phyloP scores from a whole-genome alignment of 2,113 vertebrate species.

The Tetrax tetrax region DNA sequence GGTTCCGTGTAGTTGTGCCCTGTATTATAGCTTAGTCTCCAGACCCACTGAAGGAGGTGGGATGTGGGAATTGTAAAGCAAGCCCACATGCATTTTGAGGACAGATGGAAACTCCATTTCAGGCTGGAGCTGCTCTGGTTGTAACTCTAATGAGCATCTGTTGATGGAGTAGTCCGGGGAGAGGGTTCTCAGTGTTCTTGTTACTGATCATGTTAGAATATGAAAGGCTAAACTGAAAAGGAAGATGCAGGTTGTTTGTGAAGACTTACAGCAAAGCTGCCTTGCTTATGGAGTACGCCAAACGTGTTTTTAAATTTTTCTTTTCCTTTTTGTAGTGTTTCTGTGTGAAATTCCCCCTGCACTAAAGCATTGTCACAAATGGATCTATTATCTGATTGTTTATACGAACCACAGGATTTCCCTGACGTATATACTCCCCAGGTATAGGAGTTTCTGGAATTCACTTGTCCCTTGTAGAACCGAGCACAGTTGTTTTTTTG shows the following conservation, averaged over 20 bases:
- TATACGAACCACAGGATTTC: background rate
- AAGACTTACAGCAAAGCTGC: background rate
- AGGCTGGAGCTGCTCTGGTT: background rate
- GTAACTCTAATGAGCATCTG: conserved; percentile 59
- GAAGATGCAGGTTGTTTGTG: background rate
- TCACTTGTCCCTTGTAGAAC: background rate
- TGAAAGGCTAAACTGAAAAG: background rate
- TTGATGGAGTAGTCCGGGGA: conserved; percentile 42
- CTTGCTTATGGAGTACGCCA: background rate
- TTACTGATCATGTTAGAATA: background rate
- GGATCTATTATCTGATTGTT: background rate
- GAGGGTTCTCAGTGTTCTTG: background rate
- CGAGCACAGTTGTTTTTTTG: background rate
- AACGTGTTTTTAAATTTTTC: background rate
- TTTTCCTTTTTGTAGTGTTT: background rate
- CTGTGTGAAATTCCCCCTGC: fast-evolving
- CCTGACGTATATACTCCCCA: background rate
- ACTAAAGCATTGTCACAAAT: background rate
- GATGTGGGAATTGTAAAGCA: conserved; percentile 42
- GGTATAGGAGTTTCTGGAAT: background rate
- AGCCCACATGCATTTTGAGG: background rate
- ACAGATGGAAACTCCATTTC: conserved; percentile 58
- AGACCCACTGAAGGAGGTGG: conserved; percentile 18
- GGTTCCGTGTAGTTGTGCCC: background rate
- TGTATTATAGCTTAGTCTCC: background rate